These are phyloP conservation scores for Dioctria linearis DNA, from an alignment of 2,888 invertebrate genomes.

Conservation along the genomic window DNA sequence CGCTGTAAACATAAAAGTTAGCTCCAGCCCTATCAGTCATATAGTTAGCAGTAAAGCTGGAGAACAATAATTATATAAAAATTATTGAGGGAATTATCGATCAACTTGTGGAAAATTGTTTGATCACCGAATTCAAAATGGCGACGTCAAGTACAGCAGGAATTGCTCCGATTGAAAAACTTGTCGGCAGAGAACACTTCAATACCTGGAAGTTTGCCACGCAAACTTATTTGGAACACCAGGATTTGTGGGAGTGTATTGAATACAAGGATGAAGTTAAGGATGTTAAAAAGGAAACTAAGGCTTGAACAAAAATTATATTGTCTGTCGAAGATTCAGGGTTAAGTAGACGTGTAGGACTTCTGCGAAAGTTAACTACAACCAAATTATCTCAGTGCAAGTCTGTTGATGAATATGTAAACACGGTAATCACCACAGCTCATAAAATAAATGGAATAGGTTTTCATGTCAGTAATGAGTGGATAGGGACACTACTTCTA, in stretches of 20 bases:
- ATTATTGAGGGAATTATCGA: too few species aligned
- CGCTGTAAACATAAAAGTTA: too few species aligned
- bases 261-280: constrained; percentile 9
- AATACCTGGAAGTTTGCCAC: constrained; percentile 55
- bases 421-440: constrained; percentile 59
- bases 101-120: too few species aligned
- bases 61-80: too few species aligned
- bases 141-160: too few species aligned
- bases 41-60: too few species aligned
- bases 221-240: background rate
- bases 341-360: constrained; percentile 62
- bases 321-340: constrained; percentile 61
- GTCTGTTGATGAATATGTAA: constrained; percentile 63
- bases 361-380: constrained; percentile 61
- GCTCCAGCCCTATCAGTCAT: too few species aligned
- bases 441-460: constrained; percentile 52
- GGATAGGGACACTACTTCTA: constrained; percentile 56
- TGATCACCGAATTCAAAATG: too few species aligned
- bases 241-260: constrained; percentile 40
- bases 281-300: constrained; percentile 13
- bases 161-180: constrained; percentile 28
- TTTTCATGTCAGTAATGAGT: constrained; percentile 55
- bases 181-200: constrained; percentile 51
- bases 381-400: constrained; percentile 58
- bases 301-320: constrained; percentile 54